Evolutionary conservation across 2,113 vertebrate species (phyloP).

Genomic region (Corythoichthys haematopterus): DNA sequence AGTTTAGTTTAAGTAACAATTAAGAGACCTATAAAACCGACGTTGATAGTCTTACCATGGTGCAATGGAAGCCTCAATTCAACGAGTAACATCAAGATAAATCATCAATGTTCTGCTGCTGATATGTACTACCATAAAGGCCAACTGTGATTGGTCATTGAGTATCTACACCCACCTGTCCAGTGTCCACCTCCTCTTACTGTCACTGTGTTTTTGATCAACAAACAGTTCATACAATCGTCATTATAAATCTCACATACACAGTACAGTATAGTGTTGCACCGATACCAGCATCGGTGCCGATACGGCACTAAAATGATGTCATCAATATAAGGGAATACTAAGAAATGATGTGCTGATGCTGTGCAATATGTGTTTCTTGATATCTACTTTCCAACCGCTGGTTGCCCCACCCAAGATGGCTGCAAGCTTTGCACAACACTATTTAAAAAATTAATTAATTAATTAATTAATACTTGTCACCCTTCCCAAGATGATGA

Average conservation of each 20-base stretch:
- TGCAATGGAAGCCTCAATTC: conserved; percentile 35
- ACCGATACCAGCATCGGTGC: no score
- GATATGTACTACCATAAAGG: conserved; percentile 60
- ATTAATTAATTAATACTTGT: no score
- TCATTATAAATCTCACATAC: not conserved
- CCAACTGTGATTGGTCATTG: conserved; percentile 66
- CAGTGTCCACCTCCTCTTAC: conserved; percentile 47
- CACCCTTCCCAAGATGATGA: no score
- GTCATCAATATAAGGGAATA: no score
- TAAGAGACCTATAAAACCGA: conserved; percentile 10
- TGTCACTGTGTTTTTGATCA: not conserved
- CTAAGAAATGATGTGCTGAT: no score
- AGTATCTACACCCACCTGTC: conserved; percentile 64
- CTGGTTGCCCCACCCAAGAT: no score
- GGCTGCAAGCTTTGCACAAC: no score
- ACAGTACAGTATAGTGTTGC: no score
- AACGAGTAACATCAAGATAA: conserved; percentile 42
- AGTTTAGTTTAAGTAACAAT: not conserved
- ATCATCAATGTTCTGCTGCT: conserved; percentile 2
- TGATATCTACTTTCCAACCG: no score
- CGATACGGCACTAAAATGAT: no score
- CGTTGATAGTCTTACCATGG: conserved; percentile 65
- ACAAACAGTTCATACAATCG: not conserved
- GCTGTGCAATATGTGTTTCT: no score
- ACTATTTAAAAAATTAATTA: no score